Conservation (phyloP, 2,888 invertebrate species). For the Drosophila siamana region DNA sequence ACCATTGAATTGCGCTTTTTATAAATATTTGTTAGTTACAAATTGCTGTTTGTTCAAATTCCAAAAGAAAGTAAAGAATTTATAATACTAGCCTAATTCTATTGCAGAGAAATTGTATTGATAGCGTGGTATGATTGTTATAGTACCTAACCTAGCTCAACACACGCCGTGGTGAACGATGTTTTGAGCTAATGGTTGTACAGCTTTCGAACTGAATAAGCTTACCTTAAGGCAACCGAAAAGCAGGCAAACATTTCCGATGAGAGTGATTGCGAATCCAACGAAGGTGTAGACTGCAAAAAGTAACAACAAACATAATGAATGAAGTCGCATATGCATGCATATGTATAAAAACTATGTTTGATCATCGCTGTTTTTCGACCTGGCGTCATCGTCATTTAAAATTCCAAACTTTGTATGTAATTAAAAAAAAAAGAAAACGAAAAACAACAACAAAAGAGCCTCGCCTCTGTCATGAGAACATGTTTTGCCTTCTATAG, state of each 20-base stretch:
- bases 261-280: conserved; percentile 54
- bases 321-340: conserved; percentile 3
- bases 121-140: background rate
- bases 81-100: background rate
- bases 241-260: conserved; percentile 64
- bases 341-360: background rate
- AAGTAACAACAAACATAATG: conserved; percentile 9
- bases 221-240: conserved; percentile 66
- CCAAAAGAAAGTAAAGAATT: too few relatives aligned
- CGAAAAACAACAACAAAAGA: conserved; percentile 19
- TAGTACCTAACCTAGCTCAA: conserved; percentile 1
- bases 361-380: conserved; percentile 34
- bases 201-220: background rate
- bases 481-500: conserved; percentile 59
- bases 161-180: background rate
- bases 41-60: too few relatives aligned
- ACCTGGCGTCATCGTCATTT: conserved; percentile 58
- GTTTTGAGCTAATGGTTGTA: background rate
- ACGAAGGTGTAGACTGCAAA: conserved; percentile 64
- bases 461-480: conserved; percentile 26
- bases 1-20: background rate
- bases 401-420: conserved; percentile 44
- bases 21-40: background rate
- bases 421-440: conserved; percentile 23
- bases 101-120: background rate